These are phyloP conservation scores for Melanocharis versteri DNA, from an alignment of 2,113 vertebrate genomes.

Conservation along the genomic window DNA sequence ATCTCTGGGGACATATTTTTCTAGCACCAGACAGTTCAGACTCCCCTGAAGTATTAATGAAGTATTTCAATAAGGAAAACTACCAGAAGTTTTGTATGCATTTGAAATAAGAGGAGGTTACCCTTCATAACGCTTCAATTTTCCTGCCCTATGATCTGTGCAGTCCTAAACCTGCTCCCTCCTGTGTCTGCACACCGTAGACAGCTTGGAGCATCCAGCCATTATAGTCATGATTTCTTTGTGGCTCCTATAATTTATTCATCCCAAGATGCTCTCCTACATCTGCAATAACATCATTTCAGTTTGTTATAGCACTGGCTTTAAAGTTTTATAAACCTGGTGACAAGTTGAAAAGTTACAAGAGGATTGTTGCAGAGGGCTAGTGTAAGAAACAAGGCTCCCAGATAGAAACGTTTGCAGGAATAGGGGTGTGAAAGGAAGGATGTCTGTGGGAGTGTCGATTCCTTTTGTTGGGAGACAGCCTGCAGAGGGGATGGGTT, in stretches of 20 bases:
- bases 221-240: constrained; percentile 23
- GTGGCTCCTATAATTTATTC: constrained; percentile 60
- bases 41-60: not conserved
- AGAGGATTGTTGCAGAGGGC: not conserved
- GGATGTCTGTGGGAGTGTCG: not conserved
- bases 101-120: constrained; percentile 22
- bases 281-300: constrained; percentile 58
- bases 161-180: constrained; percentile 23
- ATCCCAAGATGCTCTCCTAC: constrained; percentile 55
- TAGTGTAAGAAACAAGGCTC: not conserved
- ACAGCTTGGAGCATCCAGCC: constrained; percentile 7
- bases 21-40: not conserved
- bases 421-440: not conserved
- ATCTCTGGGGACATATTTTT: not conserved
- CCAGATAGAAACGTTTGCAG: not conserved
- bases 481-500: not conserved
- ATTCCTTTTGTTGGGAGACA: not conserved
- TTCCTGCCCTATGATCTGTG: constrained; percentile 30
- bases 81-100: not conserved
- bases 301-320: constrained; percentile 53
- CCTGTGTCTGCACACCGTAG: not conserved
- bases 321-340: constrained; percentile 63
- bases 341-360: constrained; percentile 57
- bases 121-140: constrained; percentile 20
- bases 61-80: not conserved